A percentile compares a stretch with the other conserved stretches of the same genome.
Evolutionary conservation across 2,797 vertebrate genomes (phyloP).

Genomic region (Gobionotothen gibberifrons): DNA sequence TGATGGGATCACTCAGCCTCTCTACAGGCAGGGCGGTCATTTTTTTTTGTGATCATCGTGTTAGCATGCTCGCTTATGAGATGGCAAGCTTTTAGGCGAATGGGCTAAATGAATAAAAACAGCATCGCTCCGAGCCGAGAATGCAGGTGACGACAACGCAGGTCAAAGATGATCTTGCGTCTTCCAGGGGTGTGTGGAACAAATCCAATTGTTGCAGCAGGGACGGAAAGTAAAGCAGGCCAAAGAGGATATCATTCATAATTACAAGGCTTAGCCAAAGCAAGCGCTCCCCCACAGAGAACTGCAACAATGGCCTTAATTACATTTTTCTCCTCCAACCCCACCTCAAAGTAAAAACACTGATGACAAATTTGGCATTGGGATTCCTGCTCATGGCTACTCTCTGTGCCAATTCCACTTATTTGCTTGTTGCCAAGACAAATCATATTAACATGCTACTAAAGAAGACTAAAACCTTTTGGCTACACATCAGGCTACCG

Average conservation of each 20-base stretch:
- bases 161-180: constrained; percentile 80
- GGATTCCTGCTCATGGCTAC: constrained; percentile 79
- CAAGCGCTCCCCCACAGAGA: constrained; percentile 77
- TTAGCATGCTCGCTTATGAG: constrained; percentile 66
- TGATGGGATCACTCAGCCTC: constrained; percentile 78
- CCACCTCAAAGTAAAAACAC: constrained; percentile 82
- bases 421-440: constrained; percentile 83
- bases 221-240: constrained; percentile 79
- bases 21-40: constrained; percentile 65
- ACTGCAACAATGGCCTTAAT: constrained; percentile 84
- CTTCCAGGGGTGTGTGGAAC: constrained; percentile 76
- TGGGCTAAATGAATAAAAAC: constrained; percentile 66
- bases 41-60: constrained; percentile 71
- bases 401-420: constrained; percentile 79
- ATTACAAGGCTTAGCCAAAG: constrained; percentile 82
- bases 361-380: constrained; percentile 83
- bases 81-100: constrained; percentile 75
- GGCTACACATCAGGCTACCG: constrained; percentile 68
- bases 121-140: constrained; percentile 49
- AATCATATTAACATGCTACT: constrained; percentile 86
- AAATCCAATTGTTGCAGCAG: constrained; percentile 80
- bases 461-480: constrained; percentile 84
- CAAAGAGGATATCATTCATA: constrained; percentile 84
- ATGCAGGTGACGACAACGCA: constrained; percentile 78
- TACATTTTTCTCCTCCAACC: constrained; percentile 76